These are phyloP conservation scores for Limanda limanda DNA, from an alignment of 2,113 vertebrate species.

Conservation along the genomic window DNA sequence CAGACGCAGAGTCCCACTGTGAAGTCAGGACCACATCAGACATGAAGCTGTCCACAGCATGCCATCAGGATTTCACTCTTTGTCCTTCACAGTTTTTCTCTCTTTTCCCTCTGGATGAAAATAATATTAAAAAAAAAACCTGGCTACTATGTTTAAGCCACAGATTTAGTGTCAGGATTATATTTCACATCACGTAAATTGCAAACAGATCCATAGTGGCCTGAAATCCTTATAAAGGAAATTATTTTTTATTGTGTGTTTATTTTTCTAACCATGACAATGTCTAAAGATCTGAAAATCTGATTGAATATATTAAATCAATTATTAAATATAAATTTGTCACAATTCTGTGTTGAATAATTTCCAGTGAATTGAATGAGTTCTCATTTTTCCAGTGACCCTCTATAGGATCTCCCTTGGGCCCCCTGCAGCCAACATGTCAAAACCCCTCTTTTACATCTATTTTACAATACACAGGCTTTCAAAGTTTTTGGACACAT, in stretches of 20 bases:
- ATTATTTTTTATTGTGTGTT: background rate
- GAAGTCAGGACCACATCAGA: constrained; percentile 77
- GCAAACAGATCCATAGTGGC: background rate
- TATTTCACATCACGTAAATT: background rate
- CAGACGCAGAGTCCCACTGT: constrained; percentile 71
- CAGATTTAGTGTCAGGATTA: constrained; percentile 22
- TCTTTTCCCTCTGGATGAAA: constrained; percentile 33
- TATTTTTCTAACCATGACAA: background rate
- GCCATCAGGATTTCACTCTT: constrained; percentile 70
- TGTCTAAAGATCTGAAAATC: background rate
- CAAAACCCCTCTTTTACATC: background rate
- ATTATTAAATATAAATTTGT: background rate
- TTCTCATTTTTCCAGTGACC: constrained; percentile 8
- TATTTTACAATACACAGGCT: background rate
- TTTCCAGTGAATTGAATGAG: constrained; percentile 7
- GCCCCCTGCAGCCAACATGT: background rate
- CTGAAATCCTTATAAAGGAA: background rate
- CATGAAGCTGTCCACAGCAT: constrained; percentile 76
- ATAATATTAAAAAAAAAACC: background rate
- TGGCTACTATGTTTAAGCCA: constrained; percentile 7
- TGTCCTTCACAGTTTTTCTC: constrained; percentile 66
- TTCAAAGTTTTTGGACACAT: background rate
- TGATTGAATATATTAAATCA: background rate
- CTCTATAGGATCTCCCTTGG: constrained; percentile 8
- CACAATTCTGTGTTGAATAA: background rate